Percentiles rank a stretch among this genome's conserved stretches.
Conservation (phyloP, 2,888 invertebrate species). For the Aphidoletes aphidimyza region DNA sequence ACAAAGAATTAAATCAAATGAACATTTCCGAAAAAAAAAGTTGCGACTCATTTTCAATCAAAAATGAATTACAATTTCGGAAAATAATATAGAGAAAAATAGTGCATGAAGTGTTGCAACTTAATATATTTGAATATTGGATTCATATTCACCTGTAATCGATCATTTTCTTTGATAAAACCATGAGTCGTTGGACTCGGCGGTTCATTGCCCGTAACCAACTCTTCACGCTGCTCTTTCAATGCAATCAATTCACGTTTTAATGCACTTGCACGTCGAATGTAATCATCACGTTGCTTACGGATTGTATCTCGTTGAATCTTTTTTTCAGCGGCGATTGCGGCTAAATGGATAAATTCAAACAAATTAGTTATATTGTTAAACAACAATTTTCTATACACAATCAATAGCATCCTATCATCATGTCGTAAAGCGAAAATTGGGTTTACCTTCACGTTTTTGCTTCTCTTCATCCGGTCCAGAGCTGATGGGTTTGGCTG, state of each 20-base stretch:
- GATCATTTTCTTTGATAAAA: constrained; percentile 84
- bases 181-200: constrained; percentile 81
- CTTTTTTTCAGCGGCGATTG: constrained; percentile 83
- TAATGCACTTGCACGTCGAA: constrained; percentile 77
- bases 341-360: constrained; percentile 66
- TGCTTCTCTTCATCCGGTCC: constrained; percentile 59
- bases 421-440: neutral
- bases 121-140: neutral
- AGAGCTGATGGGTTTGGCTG: constrained; percentile 50
- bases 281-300: constrained; percentile 84
- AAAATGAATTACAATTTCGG: neutral
- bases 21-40: neutral
- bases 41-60: neutral
- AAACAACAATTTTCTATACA: too few species aligned
- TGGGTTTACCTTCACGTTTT: constrained; percentile 64
- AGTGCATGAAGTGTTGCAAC: constrained; percentile 12
- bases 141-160: constrained; percentile 76
- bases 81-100: neutral
- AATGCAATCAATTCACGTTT: constrained; percentile 82
- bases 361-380: too few species aligned
- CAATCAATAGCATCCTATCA: too few species aligned
- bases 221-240: constrained; percentile 81
- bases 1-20: neutral
- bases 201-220: constrained; percentile 74
- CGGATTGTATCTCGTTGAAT: constrained; percentile 83